Percentiles rank a stretch among this genome's conserved stretches.
Conservation (phyloP, 2,797 vertebrate genomes). For the Hemibagrus guttatus region DNA sequence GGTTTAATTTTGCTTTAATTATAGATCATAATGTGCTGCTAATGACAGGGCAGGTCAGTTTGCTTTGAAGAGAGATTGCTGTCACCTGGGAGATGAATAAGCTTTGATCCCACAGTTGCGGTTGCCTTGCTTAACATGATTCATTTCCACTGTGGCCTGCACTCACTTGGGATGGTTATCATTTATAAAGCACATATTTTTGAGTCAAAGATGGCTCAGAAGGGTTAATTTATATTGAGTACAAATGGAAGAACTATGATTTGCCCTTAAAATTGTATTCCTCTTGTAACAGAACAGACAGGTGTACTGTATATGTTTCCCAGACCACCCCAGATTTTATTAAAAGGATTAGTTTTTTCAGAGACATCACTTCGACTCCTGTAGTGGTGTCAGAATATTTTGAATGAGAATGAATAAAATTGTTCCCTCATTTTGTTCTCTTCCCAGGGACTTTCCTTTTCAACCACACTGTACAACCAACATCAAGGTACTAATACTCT, state of each 20-base stretch:
- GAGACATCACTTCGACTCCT: neutral
- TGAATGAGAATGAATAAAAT: conserved; percentile 4
- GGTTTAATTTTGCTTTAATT: conserved; percentile 71
- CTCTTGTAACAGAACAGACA: neutral
- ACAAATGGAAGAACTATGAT: conserved; percentile 11
- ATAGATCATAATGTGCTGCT: conserved; percentile 68
- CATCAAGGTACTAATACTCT: conserved; percentile 47
- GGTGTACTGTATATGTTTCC: neutral
- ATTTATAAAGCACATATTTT: conserved; percentile 40
- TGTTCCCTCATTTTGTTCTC: conserved; percentile 19
- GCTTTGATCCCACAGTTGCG: conserved; percentile 54
- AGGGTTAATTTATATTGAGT: conserved; percentile 9
- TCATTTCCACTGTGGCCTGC: conserved; percentile 51
- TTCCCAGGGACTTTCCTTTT: conserved; percentile 45
- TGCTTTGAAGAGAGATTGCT: conserved; percentile 70
- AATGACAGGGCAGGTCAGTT: conserved; percentile 70
- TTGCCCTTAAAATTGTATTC: neutral
- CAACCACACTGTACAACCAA: conserved; percentile 38
- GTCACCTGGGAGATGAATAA: conserved; percentile 66
- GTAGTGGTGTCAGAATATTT: conserved; percentile 6
- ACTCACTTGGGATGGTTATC: conserved; percentile 41
- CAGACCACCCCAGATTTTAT: neutral
- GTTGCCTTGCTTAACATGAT: conserved; percentile 47
- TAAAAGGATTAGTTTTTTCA: neutral
- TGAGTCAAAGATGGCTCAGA: conserved; percentile 23